Conservation (phyloP, 2,797 vertebrate genomes). For the Micropoecilia bifurca region DNA sequence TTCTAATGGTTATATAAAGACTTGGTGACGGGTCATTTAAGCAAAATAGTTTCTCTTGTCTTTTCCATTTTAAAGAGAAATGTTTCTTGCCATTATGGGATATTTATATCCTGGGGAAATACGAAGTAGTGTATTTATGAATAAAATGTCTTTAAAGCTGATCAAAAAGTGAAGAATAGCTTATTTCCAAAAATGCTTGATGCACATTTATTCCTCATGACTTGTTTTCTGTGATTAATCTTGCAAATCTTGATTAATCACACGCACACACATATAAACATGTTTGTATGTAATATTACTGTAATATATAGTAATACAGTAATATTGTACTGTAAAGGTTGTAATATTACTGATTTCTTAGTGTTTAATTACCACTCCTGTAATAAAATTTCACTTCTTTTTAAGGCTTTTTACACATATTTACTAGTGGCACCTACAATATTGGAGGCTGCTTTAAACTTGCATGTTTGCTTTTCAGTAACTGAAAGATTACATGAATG, state of each 20-base stretch:
- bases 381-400: not conserved
- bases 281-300: no score
- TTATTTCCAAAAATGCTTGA: not conserved
- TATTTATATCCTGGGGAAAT: not conserved
- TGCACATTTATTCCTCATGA: not conserved
- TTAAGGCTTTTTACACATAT: not conserved
- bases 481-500: not conserved
- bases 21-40: not conserved
- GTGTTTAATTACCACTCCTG: not conserved
- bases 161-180: not conserved
- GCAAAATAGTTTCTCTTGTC: not conserved
- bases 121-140: not conserved
- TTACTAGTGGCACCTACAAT: not conserved
- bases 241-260: not conserved
- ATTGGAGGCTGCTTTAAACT: not conserved
- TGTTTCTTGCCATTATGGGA: not conserved
- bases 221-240: not conserved
- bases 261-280: no score
- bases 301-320: no score
- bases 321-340: not conserved
- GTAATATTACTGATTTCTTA: not conserved
- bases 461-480: not conserved
- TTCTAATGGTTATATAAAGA: not conserved
- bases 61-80: not conserved
- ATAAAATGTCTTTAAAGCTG: not conserved